Conservation (phyloP, 2,797 vertebrate genomes). For the Carduelis carduelis region DNA sequence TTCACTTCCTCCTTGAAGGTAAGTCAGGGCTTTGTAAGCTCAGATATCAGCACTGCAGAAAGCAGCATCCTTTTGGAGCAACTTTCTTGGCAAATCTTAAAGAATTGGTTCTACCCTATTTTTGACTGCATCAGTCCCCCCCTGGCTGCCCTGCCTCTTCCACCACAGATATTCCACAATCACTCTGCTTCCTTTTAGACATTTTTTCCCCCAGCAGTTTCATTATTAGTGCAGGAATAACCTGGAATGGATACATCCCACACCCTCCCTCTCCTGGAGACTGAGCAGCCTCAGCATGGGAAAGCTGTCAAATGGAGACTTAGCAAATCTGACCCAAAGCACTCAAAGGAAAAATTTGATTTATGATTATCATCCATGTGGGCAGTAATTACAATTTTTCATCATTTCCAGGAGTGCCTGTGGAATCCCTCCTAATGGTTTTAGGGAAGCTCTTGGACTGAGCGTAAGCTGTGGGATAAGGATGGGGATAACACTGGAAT, state of each 20-base stretch:
- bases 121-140: not conserved
- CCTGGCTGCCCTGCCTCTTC: not conserved
- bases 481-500: constrained; percentile 29
- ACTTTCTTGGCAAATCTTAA: not conserved
- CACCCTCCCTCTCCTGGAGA: not conserved
- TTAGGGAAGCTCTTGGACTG: not conserved
- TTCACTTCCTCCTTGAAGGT: not conserved
- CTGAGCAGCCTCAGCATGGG: not conserved
- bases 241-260: not conserved
- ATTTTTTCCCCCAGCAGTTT: not conserved
- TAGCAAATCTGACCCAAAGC: not conserved
- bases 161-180: not conserved
- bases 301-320: not conserved
- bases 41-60: not conserved
- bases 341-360: not conserved
- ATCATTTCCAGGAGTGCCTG: not conserved
- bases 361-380: not conserved
- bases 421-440: not conserved
- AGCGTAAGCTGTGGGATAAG: not conserved
- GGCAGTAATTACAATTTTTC: not conserved
- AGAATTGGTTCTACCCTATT: not conserved
- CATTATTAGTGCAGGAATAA: not conserved
- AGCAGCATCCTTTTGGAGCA: not conserved
- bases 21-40: not conserved
- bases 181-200: not conserved